Evolutionary conservation across 2,113 vertebrate species (phyloP).

Genomic region (Dascyllus trimaculatus): DNA sequence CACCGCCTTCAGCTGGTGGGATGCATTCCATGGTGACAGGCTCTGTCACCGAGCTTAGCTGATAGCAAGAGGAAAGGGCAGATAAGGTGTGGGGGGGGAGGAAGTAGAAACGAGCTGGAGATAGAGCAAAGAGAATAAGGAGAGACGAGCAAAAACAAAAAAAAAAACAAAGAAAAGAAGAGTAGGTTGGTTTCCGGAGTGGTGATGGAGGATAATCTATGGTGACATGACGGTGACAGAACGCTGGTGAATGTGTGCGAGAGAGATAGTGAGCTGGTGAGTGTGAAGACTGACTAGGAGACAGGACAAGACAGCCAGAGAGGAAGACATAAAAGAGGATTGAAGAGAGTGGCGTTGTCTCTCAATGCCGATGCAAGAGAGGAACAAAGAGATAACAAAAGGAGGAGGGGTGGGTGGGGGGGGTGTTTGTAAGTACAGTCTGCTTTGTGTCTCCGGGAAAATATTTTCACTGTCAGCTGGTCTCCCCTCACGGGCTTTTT

Average conservation of each 20-base stretch:
- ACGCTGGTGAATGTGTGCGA: conserved; percentile 13
- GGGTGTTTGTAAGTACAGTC: conserved; percentile 17
- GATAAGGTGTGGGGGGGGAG: conserved; percentile 35
- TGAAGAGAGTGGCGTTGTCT: conserved; percentile 20
- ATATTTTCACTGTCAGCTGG: conserved; percentile 33
- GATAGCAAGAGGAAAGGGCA: conserved; percentile 38
- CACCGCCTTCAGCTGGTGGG: conserved; percentile 35
- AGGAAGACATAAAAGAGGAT: conserved; percentile 35
- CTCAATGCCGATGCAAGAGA: conserved; percentile 3
- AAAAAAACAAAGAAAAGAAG: not conserved
- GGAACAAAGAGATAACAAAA: conserved; percentile 33
- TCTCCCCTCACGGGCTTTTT: conserved; percentile 1
- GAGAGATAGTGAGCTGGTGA: conserved; percentile 7
- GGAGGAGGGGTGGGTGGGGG: not conserved
- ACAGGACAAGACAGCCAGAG: conserved; percentile 25
- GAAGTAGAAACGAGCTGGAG: not conserved
- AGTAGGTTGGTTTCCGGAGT: conserved; percentile 17
- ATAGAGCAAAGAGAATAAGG: not conserved
- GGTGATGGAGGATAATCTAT: conserved; percentile 42
- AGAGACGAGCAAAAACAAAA: not conserved
- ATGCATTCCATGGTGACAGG: conserved; percentile 30
- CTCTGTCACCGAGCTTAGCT: conserved; percentile 34
- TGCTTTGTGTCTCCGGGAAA: conserved; percentile 34
- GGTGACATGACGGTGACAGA: conserved; percentile 51
- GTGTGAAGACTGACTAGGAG: conserved; percentile 25